Evolutionary conservation across 2,113 vertebrate species (phyloP).

Genomic region (Rattus norvegicus): DNA sequence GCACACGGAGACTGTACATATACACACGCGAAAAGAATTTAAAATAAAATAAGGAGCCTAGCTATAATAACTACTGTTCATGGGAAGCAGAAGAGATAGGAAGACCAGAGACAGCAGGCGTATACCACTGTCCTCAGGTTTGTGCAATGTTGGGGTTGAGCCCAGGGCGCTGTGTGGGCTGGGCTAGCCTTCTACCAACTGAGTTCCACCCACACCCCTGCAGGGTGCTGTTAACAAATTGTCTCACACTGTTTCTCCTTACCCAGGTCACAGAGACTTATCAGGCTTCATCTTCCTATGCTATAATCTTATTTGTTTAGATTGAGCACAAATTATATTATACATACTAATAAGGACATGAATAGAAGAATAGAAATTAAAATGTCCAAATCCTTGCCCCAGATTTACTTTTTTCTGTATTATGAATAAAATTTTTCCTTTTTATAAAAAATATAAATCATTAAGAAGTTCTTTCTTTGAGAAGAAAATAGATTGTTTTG

Average conservation of each 20-base stretch:
- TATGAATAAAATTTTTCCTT: conserved; percentile 54
- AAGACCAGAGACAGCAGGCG: neutral
- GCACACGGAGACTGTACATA: neutral
- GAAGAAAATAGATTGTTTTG: conserved; percentile 39
- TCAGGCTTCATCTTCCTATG: neutral
- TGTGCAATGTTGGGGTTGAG: neutral
- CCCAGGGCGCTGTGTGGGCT: neutral
- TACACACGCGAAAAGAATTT: neutral
- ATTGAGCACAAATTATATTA: conserved; percentile 2
- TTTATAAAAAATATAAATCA: conserved; percentile 56
- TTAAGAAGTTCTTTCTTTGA: conserved; percentile 45
- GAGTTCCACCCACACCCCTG: no score
- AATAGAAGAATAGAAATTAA: conserved; percentile 9
- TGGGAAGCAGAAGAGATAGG: neutral
- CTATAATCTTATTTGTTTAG: conserved; percentile 5
- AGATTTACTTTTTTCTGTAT: neutral
- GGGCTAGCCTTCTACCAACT: neutral
- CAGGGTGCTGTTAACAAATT: conserved; percentile 22
- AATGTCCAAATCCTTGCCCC: neutral
- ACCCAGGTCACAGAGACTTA: neutral
- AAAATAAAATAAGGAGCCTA: neutral
- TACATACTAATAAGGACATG: conserved; percentile 31
- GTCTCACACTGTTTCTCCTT: neutral
- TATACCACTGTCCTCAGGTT: no score
- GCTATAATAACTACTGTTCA: neutral